Evolutionary conservation across 2,888 invertebrate genomes (phyloP).

Genomic region (Neoscelio sp.): DNA sequence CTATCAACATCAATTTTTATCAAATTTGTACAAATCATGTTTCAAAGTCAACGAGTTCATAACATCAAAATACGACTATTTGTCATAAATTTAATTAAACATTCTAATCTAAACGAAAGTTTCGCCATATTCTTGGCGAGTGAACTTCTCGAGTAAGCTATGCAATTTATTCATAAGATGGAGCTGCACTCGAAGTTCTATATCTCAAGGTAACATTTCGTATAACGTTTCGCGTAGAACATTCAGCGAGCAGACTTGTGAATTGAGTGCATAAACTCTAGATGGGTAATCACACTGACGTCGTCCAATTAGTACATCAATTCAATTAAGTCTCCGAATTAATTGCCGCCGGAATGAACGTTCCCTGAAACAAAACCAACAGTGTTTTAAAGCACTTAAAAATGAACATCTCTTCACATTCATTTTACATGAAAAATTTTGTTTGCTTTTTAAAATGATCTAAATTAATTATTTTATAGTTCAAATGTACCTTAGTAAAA

Average conservation of each 20-base stretch:
- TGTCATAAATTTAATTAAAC: conserved; percentile 31
- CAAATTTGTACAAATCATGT: no score
- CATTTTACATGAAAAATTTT: no score
- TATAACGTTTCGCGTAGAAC: conserved; percentile 21
- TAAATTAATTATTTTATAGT: no score
- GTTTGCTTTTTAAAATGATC: no score
- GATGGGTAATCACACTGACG: conserved; percentile 37
- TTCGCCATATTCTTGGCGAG: conserved; percentile 28
- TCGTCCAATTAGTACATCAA: conserved; percentile 52
- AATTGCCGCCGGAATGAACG: conserved; percentile 19
- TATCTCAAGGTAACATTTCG: conserved; percentile 27
- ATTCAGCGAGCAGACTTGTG: conserved; percentile 32
- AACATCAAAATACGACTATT: conserved; percentile 5
- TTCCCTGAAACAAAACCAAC: conserved; percentile 18
- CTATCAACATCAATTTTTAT: no score
- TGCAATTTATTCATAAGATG: conserved; percentile 48
- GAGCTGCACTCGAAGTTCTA: conserved; percentile 31
- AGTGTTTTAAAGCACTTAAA: conserved; percentile 6
- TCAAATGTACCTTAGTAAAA: no score
- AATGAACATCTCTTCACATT: no score
- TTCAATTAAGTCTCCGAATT: conserved; percentile 40
- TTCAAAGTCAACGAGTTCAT: not conserved
- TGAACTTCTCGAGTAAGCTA: conserved; percentile 24
- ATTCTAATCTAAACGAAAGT: conserved; percentile 24
- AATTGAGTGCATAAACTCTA: conserved; percentile 42